Conservation (phyloP, 2,888 invertebrate genomes). For the Clanis bilineata region DNA sequence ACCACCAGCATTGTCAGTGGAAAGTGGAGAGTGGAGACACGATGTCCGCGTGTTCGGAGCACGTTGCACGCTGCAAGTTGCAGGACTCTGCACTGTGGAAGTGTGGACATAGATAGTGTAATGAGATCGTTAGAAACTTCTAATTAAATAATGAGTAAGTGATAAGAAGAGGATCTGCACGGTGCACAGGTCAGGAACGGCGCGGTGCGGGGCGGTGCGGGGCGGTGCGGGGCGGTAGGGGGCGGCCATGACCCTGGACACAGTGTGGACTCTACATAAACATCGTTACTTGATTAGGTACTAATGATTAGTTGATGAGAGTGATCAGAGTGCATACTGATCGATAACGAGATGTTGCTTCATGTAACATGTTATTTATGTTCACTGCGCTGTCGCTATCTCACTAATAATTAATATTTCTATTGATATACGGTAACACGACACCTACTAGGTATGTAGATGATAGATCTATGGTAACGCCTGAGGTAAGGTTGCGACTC, state of each 20-base stretch:
- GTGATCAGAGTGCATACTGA: not conserved
- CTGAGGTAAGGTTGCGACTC: too few species aligned
- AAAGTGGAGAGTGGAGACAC: not conserved
- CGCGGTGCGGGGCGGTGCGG: not conserved
- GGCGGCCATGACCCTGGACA: not conserved
- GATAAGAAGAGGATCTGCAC: not conserved
- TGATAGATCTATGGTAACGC: too few species aligned
- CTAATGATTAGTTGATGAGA: not conserved
- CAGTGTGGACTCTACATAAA: too few species aligned
- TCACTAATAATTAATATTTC: not conserved
- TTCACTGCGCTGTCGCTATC: not conserved
- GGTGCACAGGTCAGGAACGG: not conserved
- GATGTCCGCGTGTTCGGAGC: not conserved
- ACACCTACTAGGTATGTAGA: too few species aligned
- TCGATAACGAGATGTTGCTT: not conserved
- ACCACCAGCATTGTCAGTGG: too few species aligned
- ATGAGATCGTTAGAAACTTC: slow-evolving; percentile 1
- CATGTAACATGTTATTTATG: not conserved
- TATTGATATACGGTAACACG: too few species aligned
- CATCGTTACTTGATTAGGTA: not conserved
- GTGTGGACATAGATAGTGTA: not conserved
- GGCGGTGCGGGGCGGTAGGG: not conserved
- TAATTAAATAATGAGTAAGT: slow-evolving; percentile 2
- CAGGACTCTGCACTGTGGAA: not conserved
- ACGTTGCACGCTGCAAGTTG: too few species aligned